Evolutionary conservation across 2,888 invertebrate species (phyloP).

Genomic region (Diloba caeruleocephala): DNA sequence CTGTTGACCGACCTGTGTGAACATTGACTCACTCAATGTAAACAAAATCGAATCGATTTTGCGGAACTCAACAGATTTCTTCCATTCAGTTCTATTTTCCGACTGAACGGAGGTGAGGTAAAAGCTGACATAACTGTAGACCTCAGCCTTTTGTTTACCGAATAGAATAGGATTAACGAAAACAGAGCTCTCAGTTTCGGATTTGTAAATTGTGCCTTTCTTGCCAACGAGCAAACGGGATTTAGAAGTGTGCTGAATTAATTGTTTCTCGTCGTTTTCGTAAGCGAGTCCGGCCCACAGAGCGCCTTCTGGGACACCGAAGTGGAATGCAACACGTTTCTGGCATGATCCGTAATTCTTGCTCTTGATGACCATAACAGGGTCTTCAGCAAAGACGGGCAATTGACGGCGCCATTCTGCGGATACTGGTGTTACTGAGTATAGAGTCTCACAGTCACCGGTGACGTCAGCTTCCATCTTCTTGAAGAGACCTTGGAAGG

Average conservation of each 20-base stretch:
- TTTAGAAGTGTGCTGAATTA: slow-evolving; percentile 88
- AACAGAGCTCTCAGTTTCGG: slow-evolving; percentile 90
- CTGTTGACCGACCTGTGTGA: slow-evolving; percentile 63
- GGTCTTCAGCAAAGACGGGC: slow-evolving; percentile 85
- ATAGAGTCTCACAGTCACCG: slow-evolving; percentile 91
- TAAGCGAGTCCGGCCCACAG: slow-evolving; percentile 84
- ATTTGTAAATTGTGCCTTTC: slow-evolving; percentile 90
- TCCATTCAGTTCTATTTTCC: slow-evolving; percentile 73
- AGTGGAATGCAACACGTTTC: slow-evolving; percentile 90
- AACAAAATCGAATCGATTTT: slow-evolving; percentile 88
- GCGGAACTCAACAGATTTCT: slow-evolving; percentile 75
- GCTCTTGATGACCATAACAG: slow-evolving; percentile 90
- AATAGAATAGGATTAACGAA: slow-evolving; percentile 88
- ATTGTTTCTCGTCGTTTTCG: slow-evolving; percentile 83
- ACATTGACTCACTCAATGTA: slow-evolving; percentile 67
- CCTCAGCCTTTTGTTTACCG: slow-evolving; percentile 90
- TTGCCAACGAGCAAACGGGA: slow-evolving; percentile 88
- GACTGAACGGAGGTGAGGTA: slow-evolving; percentile 74
- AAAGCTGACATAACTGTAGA: slow-evolving; percentile 89
- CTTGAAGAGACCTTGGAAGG: slow-evolving; percentile 89
- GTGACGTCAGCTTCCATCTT: slow-evolving; percentile 92
- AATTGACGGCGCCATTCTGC: slow-evolving; percentile 86
- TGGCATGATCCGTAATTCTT: slow-evolving; percentile 90
- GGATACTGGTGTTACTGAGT: slow-evolving; percentile 90
- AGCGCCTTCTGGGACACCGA: slow-evolving; percentile 88